Conservation (phyloP, 2,888 invertebrate genomes). For the Lycaena phlaeas region DNA sequence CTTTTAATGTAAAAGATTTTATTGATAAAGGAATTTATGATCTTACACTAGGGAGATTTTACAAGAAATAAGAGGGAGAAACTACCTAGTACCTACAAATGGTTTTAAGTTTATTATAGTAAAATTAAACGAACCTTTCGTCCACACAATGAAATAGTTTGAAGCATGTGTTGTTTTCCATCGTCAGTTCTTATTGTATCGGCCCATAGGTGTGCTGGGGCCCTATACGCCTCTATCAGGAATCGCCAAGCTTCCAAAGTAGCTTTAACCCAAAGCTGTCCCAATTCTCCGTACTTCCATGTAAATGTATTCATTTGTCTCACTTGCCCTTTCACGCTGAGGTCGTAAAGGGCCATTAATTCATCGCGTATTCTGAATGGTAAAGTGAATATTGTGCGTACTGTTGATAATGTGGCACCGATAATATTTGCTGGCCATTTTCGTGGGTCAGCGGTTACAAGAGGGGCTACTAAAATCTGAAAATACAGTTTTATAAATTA, state of each 20-base stretch:
- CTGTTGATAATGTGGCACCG: slow-evolving; percentile 27
- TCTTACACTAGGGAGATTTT: no score
- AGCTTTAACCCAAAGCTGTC: slow-evolving; percentile 46
- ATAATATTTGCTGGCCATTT: slow-evolving; percentile 53
- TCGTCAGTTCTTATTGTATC: slow-evolving; percentile 74
- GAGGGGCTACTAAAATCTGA: slow-evolving; percentile 53
- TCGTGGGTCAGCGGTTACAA: slow-evolving; percentile 53
- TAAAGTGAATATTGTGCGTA: slow-evolving; percentile 34
- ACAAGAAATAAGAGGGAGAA: no score
- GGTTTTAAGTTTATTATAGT: no score
- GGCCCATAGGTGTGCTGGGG: slow-evolving; percentile 54
- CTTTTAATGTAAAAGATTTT: no score
- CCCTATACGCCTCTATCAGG: slow-evolving; percentile 42
- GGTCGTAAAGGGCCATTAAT: slow-evolving; percentile 40
- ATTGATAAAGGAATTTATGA: no score
- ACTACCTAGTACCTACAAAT: no score
- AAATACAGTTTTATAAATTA: slow-evolving; percentile 18
- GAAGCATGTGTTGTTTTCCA: slow-evolving; percentile 68
- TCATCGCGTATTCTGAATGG: slow-evolving; percentile 46
- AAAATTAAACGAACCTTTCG: slow-evolving; percentile 66
- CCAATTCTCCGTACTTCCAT: slow-evolving; percentile 58
- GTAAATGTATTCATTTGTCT: slow-evolving; percentile 43
- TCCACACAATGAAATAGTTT: slow-evolving; percentile 79
- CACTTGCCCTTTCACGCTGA: slow-evolving; percentile 42
- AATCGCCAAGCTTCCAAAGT: slow-evolving; percentile 42